phyloP scores from a whole-genome alignment of 2,888 invertebrate species.

The Dryobotodes eremita region DNA sequence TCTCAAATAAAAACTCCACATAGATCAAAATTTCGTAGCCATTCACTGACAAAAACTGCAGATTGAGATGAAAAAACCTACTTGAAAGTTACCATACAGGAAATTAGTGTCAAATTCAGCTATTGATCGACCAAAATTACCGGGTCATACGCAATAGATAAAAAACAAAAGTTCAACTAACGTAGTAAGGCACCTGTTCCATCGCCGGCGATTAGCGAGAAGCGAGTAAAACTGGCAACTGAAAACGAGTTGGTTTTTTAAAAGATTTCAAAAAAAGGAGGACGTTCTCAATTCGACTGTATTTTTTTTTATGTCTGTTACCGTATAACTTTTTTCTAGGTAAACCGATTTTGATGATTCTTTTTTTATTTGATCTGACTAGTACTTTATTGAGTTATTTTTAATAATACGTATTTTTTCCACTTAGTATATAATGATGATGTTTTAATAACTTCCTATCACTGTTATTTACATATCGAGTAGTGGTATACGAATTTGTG shows the following conservation, averaged over 20 bases:
- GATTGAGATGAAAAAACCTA: background rate
- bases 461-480: no score
- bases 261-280: no score
- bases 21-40: background rate
- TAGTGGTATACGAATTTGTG: no score
- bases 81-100: slow-evolving; percentile 30
- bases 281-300: no score
- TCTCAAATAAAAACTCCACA: slow-evolving; percentile 6
- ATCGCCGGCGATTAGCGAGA: background rate
- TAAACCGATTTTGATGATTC: no score
- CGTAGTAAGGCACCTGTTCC: background rate
- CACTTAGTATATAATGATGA: no score
- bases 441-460: no score
- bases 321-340: no score
- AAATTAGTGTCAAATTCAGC: slow-evolving; percentile 26
- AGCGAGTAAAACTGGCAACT: background rate
- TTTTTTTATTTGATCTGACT: no score
- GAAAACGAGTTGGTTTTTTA: background rate
- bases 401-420: no score
- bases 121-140: slow-evolving; percentile 7
- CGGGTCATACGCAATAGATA: background rate
- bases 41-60: slow-evolving; percentile 16
- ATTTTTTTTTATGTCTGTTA: no score
- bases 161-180: slow-evolving; percentile 38
- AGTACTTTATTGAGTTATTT: no score